Evolutionary conservation across 2,888 invertebrate genomes (phyloP), one percentile per base, ranked within the genome.

Genomic region (Gryllus longicercus): DNA sequence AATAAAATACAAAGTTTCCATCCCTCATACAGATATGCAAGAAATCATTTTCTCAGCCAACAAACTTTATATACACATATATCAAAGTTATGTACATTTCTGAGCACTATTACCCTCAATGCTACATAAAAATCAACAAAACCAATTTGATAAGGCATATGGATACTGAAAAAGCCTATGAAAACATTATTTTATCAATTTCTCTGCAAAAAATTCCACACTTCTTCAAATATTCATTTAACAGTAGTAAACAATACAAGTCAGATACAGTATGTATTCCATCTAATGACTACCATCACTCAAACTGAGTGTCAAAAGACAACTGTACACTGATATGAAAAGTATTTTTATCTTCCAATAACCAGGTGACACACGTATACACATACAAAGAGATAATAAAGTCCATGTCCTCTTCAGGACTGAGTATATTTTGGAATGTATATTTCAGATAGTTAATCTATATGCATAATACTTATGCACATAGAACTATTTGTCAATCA

Each of bases 61-160:
- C 63, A 18, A 18, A 63, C 38, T 38, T 63, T 63, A 63, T n/a
- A 63, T 63, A 63, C 63, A 63, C 63, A 63, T 63, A 63, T 63
- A 63, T n/a, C 63, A 63, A 63, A 63, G 63, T 63, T 63, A 63
- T 63, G 63, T 63, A 63, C 63, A 63, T n/a, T n/a, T 63, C 63
- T 63, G 63, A 63, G 63, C 63, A 63, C n/a, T n/a, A 18, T n/a
- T 63, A 63, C n/a, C 14, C 63, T n/a, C 63, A 63, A 18, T 63
- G 14, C 63, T 63, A 14, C 63, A 63, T 63, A 63, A 38, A 38
- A 63, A 63, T 63, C 63, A 63, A 63, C 63, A 63, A 63, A 38
- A 63, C 63, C 63, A 63, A 63, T 63, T 14, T 18, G 16, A 18
- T 63, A 63, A 63, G 63, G 63, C 63, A 63, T 63, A 63, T 63